Base-by-base conservation (phyloP, 2,888 invertebrate species). In the Protonemura montana region DNA sequence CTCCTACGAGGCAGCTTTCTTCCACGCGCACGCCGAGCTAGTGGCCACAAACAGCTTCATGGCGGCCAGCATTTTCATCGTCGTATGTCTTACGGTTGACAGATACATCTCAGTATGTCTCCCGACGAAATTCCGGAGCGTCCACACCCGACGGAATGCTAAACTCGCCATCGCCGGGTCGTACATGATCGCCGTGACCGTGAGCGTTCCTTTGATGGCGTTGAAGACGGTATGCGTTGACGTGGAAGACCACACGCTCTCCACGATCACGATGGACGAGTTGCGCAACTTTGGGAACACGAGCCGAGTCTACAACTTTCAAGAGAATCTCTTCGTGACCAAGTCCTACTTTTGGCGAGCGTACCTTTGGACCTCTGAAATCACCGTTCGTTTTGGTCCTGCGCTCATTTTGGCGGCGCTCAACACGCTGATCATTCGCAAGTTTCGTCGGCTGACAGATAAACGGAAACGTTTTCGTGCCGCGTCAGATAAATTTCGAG, bases 11-110 rank as follows among this genome's bases (percentile, higher is more conserved):
- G 88, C 89, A 88, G 87, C 91, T 21, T 88, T 89, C 82, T 91
- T 91, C 88, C 92, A 91, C 89, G 91, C 92, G 2, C 91, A 92
- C 88, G 88, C 92, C 86, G 92, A 92, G 86, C 91, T 92, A 85
- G 92, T 81, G 16, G 88, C 92, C 86, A 91, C 92, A 27, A 92
- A 93, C 88, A 90, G 91, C 2, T 91, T 92, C 89, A 92, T 92
- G 92, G 92, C 92, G 5, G 90, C 92, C 42, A 91, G 91, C 85
- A 92, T 93, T n/a, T 92, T 92, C 90, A 91, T 92, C 86, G 92
- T 93, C 13, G 92, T 92, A 6, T 92, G 92, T 87, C 90, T 93
- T 27, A 93, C 93, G 0, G 90, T 92, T 26, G 92, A 92, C 88
- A 90, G 93, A 42, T 93, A 92, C 89, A 91, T 92, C 88, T 92